phyloP scores from a whole-genome alignment of 2,888 invertebrate genomes.

The Cerastis rubricosa region DNA sequence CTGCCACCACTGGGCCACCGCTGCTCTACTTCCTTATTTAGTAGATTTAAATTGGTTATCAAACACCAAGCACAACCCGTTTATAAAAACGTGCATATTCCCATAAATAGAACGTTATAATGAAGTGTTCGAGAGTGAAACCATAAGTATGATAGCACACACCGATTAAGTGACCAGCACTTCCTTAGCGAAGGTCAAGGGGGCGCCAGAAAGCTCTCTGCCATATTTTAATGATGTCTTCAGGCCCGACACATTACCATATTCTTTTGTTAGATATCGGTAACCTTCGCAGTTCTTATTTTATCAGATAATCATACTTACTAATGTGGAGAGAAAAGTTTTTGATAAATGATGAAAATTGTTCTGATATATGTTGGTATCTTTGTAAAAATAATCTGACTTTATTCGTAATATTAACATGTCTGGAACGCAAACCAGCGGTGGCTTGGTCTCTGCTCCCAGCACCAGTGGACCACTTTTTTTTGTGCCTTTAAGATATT shows the following conservation, averaged over 20 bases:
- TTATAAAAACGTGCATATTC: not conserved
- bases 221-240: slow-evolving; percentile 58
- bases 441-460: not conserved
- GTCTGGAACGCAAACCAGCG: too few relatives aligned
- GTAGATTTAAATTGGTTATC: not conserved
- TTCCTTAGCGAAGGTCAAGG: slow-evolving; percentile 45
- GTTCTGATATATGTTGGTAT: not conserved
- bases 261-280: slow-evolving; percentile 54
- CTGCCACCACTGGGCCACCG: too few relatives aligned
- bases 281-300: slow-evolving; percentile 39
- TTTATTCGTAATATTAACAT: not conserved
- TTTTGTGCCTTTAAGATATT: too few relatives aligned
- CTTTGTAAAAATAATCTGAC: not conserved
- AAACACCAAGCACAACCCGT: not conserved
- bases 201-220: slow-evolving; percentile 55
- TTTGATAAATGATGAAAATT: slow-evolving; percentile 18
- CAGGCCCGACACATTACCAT: slow-evolving; percentile 44
- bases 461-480: not conserved
- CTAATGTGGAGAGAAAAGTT: not conserved
- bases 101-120: not conserved
- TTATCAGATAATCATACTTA: slow-evolving; percentile 24
- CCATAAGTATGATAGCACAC: slow-evolving; percentile 6
- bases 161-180: slow-evolving; percentile 52
- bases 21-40: too few relatives aligned
- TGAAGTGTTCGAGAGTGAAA: not conserved